Base-by-base conservation (phyloP, 2,888 invertebrate genomes). In the Linnaemya vulpina region DNA sequence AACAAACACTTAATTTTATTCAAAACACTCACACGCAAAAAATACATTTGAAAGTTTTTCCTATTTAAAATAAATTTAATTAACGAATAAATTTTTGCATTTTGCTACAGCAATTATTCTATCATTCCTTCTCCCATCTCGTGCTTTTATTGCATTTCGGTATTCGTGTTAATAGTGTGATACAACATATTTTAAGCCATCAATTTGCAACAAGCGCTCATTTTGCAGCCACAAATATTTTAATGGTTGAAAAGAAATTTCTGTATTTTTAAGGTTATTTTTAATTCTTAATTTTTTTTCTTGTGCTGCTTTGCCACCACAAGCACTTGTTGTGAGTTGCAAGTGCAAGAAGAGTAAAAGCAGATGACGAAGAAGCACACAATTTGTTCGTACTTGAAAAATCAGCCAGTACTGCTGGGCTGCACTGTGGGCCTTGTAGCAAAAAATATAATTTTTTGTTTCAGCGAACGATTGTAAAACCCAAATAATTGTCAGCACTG, bases 11-110 rank as follows among this genome's bases (percentile, higher is more conserved):
- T 70, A 15, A 58, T 38, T 51, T 38, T 70, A 60, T 55, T 80
- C 8, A 81, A 81, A 74, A 53, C 40, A 62, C 51, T 51, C 46
- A 35, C 13, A 53, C 62, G 38, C 5, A 35, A 8, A n/a, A n/a
- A n/a, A 55, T 11, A 22, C 22, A 70, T 46, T 40, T 9, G 17
- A 55, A 81, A 68, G 15, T 68, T 68, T 68, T 58, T 53, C 51
- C 51, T 70, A 35, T 63, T 51, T 63, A 20, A 68, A 43, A 25
- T 20, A 53, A 25, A 62, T 79, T 79, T 84, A 79, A 84, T 79
- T 84, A 84, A 79, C 17, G 65, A 43, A 71, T 40, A 35, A 15
- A 60, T 51, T 77, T 68, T 35, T n/a, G 43, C 43, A 53, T 30
- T 43, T 62, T 62, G 17, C 43, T 22, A 51, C 7, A 53, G 71